Percentiles rank a stretch among this genome's conserved stretches.
Conservation (phyloP, 2,113 vertebrate species). For the Melozone crissalis region DNA sequence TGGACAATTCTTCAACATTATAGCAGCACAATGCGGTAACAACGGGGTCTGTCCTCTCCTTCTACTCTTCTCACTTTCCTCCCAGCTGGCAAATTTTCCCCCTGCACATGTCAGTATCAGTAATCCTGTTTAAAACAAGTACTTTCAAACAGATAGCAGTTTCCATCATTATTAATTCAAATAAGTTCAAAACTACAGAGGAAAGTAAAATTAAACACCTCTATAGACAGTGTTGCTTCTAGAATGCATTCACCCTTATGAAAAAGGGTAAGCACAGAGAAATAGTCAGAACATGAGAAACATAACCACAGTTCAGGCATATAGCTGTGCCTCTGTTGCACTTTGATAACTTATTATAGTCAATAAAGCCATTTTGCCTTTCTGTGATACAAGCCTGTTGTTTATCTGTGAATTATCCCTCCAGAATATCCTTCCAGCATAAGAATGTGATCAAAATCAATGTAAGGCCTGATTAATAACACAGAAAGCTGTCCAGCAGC, state of each 20-base stretch:
- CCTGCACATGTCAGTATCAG: not conserved
- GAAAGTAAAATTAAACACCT: not conserved
- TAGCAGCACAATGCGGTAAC: not conserved
- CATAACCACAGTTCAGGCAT: not conserved
- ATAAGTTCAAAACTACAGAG: not conserved
- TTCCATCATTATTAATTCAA: not conserved
- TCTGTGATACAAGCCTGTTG: slow-evolving; percentile 13
- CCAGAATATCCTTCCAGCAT: slow-evolving; percentile 40
- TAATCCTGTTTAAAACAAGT: not conserved
- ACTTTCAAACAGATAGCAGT: not conserved
- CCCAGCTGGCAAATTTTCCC: not conserved
- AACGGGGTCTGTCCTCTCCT: not conserved
- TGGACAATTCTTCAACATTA: not conserved
- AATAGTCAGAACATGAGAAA: not conserved
- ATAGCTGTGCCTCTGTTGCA: not conserved
- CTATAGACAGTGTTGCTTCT: not conserved
- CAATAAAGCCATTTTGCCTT: slow-evolving; percentile 19
- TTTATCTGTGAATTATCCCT: slow-evolving; percentile 33
- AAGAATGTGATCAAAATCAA: slow-evolving; percentile 53
- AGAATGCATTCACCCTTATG: not conserved
- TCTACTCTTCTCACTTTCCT: not conserved
- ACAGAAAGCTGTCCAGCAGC: slow-evolving; percentile 43
- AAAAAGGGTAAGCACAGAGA: not conserved
- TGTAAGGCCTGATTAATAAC: slow-evolving; percentile 43
- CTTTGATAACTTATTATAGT: slow-evolving; percentile 14